phyloP scores from a whole-genome alignment of 1,140 invertebrate genomes.

The Calephelis virginiensis region DNA sequence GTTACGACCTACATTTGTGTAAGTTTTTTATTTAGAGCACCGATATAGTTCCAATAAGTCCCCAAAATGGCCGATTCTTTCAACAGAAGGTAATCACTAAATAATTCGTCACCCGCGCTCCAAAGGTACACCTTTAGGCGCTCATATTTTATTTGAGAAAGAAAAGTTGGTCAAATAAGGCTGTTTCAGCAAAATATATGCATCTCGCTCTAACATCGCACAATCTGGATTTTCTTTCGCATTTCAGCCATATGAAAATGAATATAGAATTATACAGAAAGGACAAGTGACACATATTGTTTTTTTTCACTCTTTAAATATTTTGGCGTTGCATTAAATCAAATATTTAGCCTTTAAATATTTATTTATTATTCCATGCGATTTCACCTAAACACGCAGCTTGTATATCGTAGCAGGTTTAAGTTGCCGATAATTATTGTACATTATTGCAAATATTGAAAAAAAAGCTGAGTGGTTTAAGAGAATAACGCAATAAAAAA shows the following conservation, averaged over 20 bases:
- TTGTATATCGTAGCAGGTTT: too few relatives aligned
- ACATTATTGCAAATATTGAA: too few relatives aligned
- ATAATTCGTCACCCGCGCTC: slow-evolving; percentile 42
- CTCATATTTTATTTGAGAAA: slow-evolving; percentile 70
- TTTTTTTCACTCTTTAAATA: background rate
- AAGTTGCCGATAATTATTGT: too few relatives aligned
- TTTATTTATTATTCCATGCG: too few relatives aligned
- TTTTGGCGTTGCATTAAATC: too few relatives aligned
- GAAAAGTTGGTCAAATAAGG: slow-evolving; percentile 64
- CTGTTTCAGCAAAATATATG: slow-evolving; percentile 36
- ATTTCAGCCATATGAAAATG: slow-evolving; percentile 41
- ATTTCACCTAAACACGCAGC: too few relatives aligned
- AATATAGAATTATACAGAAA: slow-evolving; percentile 45
- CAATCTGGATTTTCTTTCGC: slow-evolving; percentile 31
- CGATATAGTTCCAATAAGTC: slow-evolving; percentile 6
- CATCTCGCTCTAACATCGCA: slow-evolving; percentile 28
- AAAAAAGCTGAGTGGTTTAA: too few relatives aligned
- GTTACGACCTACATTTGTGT: too few relatives aligned
- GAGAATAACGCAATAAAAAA: too few relatives aligned
- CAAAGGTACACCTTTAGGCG: slow-evolving; percentile 35
- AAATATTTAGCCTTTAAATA: too few relatives aligned
- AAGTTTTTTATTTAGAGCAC: too few relatives aligned
- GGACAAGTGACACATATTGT: background rate
- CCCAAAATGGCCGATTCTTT: slow-evolving; percentile 21
- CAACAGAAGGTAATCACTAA: slow-evolving; percentile 33